Conservation (phyloP, 2,888 invertebrate genomes). For the Macaria liturata region DNA sequence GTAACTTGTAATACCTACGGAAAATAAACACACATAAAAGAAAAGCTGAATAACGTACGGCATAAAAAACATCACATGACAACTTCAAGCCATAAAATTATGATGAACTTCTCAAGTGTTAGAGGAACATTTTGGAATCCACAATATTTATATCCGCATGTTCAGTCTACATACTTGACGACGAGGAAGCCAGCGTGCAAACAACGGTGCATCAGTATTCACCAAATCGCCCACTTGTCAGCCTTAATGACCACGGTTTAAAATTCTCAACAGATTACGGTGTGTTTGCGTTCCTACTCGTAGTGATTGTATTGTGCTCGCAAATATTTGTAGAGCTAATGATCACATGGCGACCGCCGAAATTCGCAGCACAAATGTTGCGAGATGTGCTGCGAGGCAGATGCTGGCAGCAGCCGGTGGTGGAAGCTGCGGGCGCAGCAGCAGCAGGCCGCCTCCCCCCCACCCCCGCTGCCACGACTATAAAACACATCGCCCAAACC, state of each 20-base stretch:
- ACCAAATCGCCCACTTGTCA: constrained; percentile 14
- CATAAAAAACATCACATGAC: too few relatives aligned
- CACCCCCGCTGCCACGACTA: constrained; percentile 78
- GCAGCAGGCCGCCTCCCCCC: constrained; percentile 55
- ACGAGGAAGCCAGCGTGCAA: constrained; percentile 14
- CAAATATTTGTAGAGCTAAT: constrained; percentile 23
- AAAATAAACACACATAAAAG: too few relatives aligned
- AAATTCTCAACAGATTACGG: constrained; percentile 20
- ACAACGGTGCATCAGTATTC: constrained; percentile 24
- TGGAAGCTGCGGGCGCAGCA: constrained; percentile 8
- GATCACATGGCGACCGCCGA: constrained; percentile 16
- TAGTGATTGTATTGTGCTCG: constrained; percentile 20
- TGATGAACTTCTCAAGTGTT: neutral
- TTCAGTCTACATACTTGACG: constrained; percentile 10
- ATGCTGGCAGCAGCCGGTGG: neutral
- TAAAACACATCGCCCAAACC: constrained; percentile 75
- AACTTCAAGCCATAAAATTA: too few relatives aligned
- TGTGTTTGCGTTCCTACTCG: constrained; percentile 22
- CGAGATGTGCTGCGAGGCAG: neutral
- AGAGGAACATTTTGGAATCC: constrained; percentile 5
- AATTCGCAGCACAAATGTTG: constrained; percentile 13
- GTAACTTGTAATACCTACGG: too few relatives aligned
- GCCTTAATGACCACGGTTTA: constrained; percentile 15
- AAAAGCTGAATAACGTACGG: too few relatives aligned
- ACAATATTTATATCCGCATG: constrained; percentile 10